phyloP scores from a whole-genome alignment of 2,888 invertebrate genomes.

The Tromatobia lineatoria region DNA sequence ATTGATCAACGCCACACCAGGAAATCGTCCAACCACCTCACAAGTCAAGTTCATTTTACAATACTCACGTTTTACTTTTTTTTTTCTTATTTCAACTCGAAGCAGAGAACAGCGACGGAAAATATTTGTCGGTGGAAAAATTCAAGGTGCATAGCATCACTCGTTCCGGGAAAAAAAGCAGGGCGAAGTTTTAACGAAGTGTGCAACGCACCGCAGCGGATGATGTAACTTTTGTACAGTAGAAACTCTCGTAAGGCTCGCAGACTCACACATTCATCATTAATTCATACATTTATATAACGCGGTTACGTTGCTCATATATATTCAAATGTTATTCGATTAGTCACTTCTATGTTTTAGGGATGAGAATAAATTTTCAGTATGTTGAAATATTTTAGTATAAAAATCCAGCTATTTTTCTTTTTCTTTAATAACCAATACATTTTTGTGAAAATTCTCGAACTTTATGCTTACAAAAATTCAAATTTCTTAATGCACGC shows the following conservation, averaged over 20 bases:
- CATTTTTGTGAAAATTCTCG: no score
- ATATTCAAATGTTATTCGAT: not conserved
- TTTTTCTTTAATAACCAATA: no score
- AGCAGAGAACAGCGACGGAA: not conserved
- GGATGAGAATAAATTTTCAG: no score
- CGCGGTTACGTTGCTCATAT: not conserved
- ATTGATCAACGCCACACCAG: not conserved
- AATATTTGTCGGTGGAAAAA: not conserved
- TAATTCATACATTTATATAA: not conserved
- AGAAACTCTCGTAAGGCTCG: not conserved
- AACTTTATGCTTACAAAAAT: no score
- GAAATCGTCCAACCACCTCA: not conserved
- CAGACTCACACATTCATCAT: not conserved
- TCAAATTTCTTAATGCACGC: no score
- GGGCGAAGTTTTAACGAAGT: not conserved
- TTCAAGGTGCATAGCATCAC: not conserved
- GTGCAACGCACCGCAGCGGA: not conserved
- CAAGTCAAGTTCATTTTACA: not conserved
- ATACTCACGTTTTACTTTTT: conserved; percentile 1
- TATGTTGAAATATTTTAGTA: no score
- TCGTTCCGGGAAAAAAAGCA: not conserved
- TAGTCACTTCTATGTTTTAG: no score
- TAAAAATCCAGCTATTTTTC: no score
- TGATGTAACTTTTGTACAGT: not conserved
- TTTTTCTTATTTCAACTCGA: not conserved